Conservation (phyloP, 2,888 invertebrate genomes). For the Rosalia funebris region DNA sequence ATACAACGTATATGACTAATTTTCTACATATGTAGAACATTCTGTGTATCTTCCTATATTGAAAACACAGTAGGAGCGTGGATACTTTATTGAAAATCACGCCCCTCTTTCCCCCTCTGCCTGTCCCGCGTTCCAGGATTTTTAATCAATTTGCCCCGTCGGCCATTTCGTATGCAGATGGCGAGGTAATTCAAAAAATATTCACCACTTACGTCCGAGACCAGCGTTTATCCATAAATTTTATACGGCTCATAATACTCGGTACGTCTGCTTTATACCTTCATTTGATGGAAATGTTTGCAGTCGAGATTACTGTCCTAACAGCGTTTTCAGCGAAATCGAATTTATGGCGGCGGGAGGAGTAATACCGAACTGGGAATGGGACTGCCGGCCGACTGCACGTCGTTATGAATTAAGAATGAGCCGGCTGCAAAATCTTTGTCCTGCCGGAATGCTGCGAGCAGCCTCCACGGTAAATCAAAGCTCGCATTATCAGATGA, state of each 20-base stretch:
- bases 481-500: slow-evolving; percentile 29
- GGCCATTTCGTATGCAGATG: neutral
- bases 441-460: slow-evolving; percentile 20
- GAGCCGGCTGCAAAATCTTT: slow-evolving; percentile 23
- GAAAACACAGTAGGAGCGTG: no score
- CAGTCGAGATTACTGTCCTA: slow-evolving; percentile 1
- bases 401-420: slow-evolving; percentile 31
- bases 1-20: no score
- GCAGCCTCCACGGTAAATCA: slow-evolving; percentile 28
- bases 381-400: neutral
- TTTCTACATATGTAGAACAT: no score
- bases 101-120: neutral
- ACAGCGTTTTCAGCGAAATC: slow-evolving; percentile 6
- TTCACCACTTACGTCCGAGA: neutral
- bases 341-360: neutral
- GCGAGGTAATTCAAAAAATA: neutral
- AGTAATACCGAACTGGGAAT: neutral
- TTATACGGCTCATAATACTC: neutral
- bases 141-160: neutral
- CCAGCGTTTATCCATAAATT: neutral
- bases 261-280: neutral
- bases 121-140: neutral
- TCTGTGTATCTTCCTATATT: no score
- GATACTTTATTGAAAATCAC: no score
- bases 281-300: neutral